Percentiles rank a stretch among this genome's conserved stretches.
Evolutionary conservation across 2,113 vertebrate species (phyloP).

Genomic region (Varanus komodoensis): DNA sequence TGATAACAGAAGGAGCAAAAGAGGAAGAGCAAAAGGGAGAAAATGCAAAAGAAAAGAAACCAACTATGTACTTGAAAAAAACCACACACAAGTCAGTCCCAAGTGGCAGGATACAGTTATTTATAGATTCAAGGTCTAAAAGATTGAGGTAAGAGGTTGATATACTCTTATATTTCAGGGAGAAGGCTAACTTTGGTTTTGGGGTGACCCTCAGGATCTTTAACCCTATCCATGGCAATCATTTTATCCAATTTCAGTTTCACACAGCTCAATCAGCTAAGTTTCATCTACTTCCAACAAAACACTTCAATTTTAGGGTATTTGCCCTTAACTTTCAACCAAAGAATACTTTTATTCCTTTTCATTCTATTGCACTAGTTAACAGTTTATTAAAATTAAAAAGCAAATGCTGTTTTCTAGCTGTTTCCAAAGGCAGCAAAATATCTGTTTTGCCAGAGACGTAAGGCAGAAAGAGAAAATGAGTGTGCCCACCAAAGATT

Average conservation of each 20-base stretch:
- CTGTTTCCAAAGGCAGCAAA: no score
- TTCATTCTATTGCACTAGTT: conserved; percentile 3
- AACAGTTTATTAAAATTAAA: not conserved
- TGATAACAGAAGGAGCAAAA: not conserved
- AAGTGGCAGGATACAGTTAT: not conserved
- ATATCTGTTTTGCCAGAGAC: no score
- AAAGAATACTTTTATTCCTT: conserved; percentile 1
- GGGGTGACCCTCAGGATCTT: no score
- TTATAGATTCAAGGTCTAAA: not conserved
- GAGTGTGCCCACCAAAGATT: not conserved
- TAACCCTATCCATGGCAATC: not conserved
- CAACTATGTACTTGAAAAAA: not conserved
- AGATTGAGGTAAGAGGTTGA: not conserved
- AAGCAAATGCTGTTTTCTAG: not conserved
- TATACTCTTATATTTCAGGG: not conserved
- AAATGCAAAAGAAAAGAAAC: not conserved
- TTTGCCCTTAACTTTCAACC: rapidly evolving
- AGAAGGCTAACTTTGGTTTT: no score
- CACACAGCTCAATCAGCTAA: not conserved
- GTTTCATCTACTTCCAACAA: rapidly evolving
- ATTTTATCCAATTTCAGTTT: not conserved
- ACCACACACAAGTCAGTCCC: not conserved
- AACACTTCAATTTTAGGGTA: not conserved
- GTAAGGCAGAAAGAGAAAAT: not conserved
- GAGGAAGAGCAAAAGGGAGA: not conserved